Base-by-base conservation (phyloP, 2,888 invertebrate genomes). In the Bombyx huttoni region DNA sequence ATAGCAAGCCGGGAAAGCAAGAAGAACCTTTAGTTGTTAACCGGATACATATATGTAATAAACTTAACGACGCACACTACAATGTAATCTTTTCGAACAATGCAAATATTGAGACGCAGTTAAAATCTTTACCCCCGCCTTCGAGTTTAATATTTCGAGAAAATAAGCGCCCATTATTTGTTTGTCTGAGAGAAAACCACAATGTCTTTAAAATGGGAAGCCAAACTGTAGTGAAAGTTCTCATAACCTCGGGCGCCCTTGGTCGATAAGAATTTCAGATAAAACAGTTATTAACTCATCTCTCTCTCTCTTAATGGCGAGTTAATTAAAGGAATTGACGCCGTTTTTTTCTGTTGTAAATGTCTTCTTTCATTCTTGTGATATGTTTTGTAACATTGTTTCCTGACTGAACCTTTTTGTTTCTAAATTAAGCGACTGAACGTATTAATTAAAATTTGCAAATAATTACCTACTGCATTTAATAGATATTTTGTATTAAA, bases 111-210 rank as follows among this genome's bases (percentile, higher is more conserved):
- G 52, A 34, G 13, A 12, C 45, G 13, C 24, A n/a, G 40, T 46
- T 33, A 46, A 33, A 40, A 48, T 14, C 49, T 50, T 40, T 40
- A 13, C 47, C 8, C n/a, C 40, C 12, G 40, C 40, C 40, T 40
- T 40, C 12, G 40, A 10, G 40, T 40, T 40, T 40, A 6, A 40
- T 12, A 40, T 10, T 40, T 10, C 8, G 40, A 8, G 40, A 40
- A 40, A 49, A 58, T 59, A 56, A 52, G 55, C 46, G 34, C 51
- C 34, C 57, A 57, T 63, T 61, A 57, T 61, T 59, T 55, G 52
- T 52, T 49, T 49, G 51, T 54, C 53, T 53, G 48, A 49, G 56
- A 55, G 51, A 55, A 53, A 55, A 55, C 56, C 56, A 49, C 56
- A 52, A 52, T 52, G 47, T 47, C 49, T 35, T 46, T 46, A 13